These are phyloP conservation scores for Shinisaurus crocodilurus DNA, from an alignment of 2,113 vertebrate species.

Conservation along the genomic window DNA sequence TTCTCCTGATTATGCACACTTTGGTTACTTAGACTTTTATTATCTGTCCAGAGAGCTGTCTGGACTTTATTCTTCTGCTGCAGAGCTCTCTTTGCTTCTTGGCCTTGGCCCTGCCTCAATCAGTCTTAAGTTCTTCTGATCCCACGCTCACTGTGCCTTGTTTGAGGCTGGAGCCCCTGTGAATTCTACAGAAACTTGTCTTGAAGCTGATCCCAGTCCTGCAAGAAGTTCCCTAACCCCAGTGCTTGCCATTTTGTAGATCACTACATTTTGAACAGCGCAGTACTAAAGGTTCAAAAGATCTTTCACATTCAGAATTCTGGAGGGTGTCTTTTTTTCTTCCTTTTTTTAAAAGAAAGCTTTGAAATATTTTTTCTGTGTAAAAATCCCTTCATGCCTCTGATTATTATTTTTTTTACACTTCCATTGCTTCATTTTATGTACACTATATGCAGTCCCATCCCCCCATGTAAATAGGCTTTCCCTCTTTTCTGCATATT, in stretches of 20 bases:
- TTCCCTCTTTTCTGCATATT: slow-evolving; percentile 72
- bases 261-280: slow-evolving; percentile 39
- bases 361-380: background rate
- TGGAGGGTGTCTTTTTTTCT: background rate
- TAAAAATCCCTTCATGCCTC: slow-evolving; percentile 39
- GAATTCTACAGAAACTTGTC: background rate
- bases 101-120: background rate
- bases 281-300: slow-evolving; percentile 31
- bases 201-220: background rate
- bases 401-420: slow-evolving; percentile 44
- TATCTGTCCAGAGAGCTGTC: background rate
- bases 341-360: background rate
- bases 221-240: background rate
- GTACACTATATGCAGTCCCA: slow-evolving; percentile 69
- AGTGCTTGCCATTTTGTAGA: slow-evolving; percentile 29
- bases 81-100: background rate
- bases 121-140: background rate
- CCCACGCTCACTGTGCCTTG: background rate
- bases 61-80: background rate
- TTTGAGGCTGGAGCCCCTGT: background rate
- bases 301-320: slow-evolving; percentile 45
- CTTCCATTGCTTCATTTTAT: slow-evolving; percentile 72
- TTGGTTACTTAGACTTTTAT: background rate
- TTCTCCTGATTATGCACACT: background rate
- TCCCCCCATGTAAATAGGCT: slow-evolving; percentile 58